Conservation (phyloP, 2,113 vertebrate genomes). For the Phocoena phocoena region DNA sequence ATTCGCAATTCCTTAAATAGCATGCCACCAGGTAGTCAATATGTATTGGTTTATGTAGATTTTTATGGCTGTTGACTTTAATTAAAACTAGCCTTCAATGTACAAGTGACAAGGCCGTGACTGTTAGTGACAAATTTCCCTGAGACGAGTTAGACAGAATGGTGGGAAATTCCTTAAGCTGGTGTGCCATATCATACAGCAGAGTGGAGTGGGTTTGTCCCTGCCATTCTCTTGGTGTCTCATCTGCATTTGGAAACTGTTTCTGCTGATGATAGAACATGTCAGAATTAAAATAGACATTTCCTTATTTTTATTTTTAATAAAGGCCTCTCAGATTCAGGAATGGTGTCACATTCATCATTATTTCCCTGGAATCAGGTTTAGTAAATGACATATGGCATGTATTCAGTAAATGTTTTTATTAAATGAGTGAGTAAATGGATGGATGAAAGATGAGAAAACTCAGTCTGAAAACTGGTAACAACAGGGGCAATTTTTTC, state of each 20-base stretch:
- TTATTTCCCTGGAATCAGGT: not conserved
- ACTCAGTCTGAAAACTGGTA: not conserved
- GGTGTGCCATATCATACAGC: not conserved
- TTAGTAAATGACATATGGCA: not conserved
- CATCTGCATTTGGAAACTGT: not conserved
- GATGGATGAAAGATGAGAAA: not conserved
- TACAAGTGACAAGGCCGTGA: not conserved
- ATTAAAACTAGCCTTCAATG: not conserved
- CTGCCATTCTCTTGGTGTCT: not conserved
- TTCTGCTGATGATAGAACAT: not conserved
- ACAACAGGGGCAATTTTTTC: not conserved
- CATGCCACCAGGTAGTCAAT: not conserved
- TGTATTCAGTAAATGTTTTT: not conserved
- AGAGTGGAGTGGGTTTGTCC: not conserved
- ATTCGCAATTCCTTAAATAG: not conserved
- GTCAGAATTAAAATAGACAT: not conserved
- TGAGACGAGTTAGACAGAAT: not conserved
- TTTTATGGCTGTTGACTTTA: slow-evolving; percentile 5
- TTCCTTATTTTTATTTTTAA: not conserved
- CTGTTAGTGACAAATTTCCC: not conserved
- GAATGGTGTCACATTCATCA: not conserved
- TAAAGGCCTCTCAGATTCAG: not conserved
- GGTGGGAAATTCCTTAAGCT: not conserved
- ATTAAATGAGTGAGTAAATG: not conserved
- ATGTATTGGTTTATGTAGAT: not conserved